Evolutionary conservation across 2,113 vertebrate species (phyloP).

Genomic region (Gopherus flavomarginatus): DNA sequence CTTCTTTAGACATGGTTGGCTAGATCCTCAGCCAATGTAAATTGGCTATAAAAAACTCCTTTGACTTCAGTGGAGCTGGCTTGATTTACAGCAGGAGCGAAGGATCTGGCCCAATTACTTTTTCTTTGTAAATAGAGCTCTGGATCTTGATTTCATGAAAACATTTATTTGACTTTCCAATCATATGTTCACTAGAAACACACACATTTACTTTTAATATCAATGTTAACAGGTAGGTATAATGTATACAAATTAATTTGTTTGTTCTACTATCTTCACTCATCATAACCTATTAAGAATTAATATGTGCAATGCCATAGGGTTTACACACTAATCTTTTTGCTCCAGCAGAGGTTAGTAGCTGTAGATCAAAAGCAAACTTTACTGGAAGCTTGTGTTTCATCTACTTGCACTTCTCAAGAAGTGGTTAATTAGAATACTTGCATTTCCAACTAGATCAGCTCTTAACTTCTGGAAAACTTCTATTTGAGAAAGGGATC

Average conservation of each 20-base stretch:
- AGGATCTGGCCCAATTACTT: neutral
- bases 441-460: accelerated
- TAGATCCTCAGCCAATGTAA: neutral
- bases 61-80: neutral
- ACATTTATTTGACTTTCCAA: neutral
- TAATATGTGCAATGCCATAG: accelerated
- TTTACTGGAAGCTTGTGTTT: neutral
- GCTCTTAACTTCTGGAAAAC: neutral
- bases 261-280: neutral
- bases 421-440: neutral
- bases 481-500: neutral
- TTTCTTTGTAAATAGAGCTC: neutral
- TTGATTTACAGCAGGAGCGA: neutral
- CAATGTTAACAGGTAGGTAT: neutral
- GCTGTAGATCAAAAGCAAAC: neutral
- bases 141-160: slow-evolving; percentile 3
- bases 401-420: neutral
- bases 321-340: neutral
- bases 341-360: neutral
- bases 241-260: neutral
- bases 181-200: neutral
- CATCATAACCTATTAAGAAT: neutral
- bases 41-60: neutral
- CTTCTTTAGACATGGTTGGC: neutral
- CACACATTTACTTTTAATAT: neutral